phyloP scores from a whole-genome alignment of 2,797 vertebrate species.

The Rousettus madagascariensis region DNA sequence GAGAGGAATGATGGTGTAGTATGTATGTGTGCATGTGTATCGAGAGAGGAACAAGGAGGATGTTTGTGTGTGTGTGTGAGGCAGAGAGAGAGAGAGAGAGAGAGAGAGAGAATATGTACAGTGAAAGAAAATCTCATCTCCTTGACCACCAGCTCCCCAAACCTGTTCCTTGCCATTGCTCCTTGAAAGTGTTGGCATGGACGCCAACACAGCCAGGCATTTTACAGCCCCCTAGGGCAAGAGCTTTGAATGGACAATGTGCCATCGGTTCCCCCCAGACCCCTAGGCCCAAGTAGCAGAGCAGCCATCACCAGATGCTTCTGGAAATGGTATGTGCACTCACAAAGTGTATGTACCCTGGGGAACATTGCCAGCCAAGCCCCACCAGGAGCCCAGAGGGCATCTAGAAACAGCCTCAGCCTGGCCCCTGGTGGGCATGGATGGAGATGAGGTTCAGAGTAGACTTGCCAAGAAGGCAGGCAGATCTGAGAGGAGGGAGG shows the following conservation, averaged over 20 bases:
- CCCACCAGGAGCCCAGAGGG: neutral
- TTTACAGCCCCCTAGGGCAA: constrained; percentile 9
- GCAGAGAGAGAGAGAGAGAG: neutral
- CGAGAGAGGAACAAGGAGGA: neutral
- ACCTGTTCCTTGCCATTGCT: constrained; percentile 35
- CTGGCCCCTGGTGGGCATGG: neutral
- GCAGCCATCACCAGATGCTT: constrained; percentile 24
- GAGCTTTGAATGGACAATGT: constrained; percentile 23
- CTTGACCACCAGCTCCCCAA: neutral
- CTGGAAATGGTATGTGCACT: neutral
- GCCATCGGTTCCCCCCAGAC: neutral
- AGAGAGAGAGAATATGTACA: neutral
- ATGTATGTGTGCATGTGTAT: neutral
- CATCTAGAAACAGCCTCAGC: neutral
- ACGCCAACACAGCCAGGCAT: neutral
- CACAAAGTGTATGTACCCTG: neutral
- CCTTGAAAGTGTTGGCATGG: neutral
- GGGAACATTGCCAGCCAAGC: neutral
- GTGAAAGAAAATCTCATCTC: constrained; percentile 5
- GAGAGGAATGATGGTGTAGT: neutral
- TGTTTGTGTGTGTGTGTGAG: too few relatives aligned
- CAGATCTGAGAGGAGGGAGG: neutral
- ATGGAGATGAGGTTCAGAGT: neutral
- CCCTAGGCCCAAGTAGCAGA: neutral
- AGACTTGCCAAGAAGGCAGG: neutral